phyloP scores from a whole-genome alignment of 2,113 vertebrate genomes.

The Lepisosteus oculatus region DNA sequence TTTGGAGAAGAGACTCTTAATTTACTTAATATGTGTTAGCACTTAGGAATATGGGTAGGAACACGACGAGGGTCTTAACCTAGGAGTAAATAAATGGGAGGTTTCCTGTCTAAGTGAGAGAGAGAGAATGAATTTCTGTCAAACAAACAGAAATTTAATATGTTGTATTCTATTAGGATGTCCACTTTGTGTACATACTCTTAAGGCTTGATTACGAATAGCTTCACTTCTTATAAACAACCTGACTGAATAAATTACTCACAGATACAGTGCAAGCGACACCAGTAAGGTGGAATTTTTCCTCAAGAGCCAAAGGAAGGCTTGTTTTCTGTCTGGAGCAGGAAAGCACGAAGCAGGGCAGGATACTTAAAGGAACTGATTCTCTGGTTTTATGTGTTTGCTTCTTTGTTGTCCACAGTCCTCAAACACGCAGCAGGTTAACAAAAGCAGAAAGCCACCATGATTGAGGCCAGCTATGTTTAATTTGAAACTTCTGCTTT shows the following conservation, averaged over 20 bases:
- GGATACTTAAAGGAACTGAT: neutral
- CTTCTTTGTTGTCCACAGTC: neutral
- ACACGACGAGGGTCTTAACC: constrained; percentile 83
- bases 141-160: constrained; percentile 97
- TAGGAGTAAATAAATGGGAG: constrained; percentile 84
- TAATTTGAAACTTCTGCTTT: neutral
- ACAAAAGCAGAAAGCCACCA: neutral
- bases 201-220: constrained; percentile 86
- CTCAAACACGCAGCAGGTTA: neutral
- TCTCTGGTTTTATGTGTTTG: neutral
- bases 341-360: neutral
- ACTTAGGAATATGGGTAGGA: constrained; percentile 81
- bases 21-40: constrained; percentile 95
- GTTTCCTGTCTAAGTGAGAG: constrained; percentile 84
- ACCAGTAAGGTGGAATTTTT: constrained; percentile 77
- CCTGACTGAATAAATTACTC: constrained; percentile 83
- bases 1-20: constrained; percentile 83
- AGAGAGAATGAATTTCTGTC: constrained; percentile 92
- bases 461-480: neutral
- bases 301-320: constrained; percentile 67
- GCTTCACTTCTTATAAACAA: constrained; percentile 90
- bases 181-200: constrained; percentile 92
- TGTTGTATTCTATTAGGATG: constrained; percentile 84
- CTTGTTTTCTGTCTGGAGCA: constrained; percentile 57
- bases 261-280: constrained; percentile 81